phyloP scores from a whole-genome alignment of 2,888 invertebrate species.

The Macaria liturata region DNA sequence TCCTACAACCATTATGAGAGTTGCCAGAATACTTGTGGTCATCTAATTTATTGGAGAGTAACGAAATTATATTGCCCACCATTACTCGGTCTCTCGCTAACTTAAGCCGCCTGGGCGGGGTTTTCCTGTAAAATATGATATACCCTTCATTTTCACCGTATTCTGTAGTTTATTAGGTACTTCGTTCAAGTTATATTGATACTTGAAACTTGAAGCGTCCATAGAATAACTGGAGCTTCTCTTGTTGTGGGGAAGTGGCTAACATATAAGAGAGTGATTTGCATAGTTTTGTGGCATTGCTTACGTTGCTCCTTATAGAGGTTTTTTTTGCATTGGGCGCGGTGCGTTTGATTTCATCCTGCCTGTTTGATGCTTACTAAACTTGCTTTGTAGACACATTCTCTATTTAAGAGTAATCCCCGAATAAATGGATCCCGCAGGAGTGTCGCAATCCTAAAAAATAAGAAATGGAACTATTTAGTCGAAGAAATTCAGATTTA shows the following conservation, averaged over 20 bases:
- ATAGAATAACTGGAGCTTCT: constrained; percentile 15
- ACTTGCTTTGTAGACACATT: too few species aligned
- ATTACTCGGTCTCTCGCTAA: constrained; percentile 10
- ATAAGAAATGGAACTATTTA: too few species aligned
- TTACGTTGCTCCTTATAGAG: too few species aligned
- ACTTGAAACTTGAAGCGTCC: constrained; percentile 24
- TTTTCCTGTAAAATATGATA: constrained; percentile 19
- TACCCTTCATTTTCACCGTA: constrained; percentile 23
- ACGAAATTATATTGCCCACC: constrained; percentile 9
- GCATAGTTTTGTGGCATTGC: not conserved
- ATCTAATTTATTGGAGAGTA: constrained; percentile 8
- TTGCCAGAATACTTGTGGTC: too few species aligned
- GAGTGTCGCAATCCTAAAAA: too few species aligned
- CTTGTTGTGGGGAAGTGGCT: not conserved
- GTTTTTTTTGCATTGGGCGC: too few species aligned
- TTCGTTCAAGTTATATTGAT: constrained; percentile 32
- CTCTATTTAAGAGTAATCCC: too few species aligned
- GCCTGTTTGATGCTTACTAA: too few species aligned
- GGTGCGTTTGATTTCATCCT: too few species aligned
- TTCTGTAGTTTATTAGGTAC: constrained; percentile 27
- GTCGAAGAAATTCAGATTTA: too few species aligned
- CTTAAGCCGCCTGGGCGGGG: constrained; percentile 3
- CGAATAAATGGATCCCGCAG: too few species aligned
- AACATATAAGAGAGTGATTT: not conserved
- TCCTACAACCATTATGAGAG: too few species aligned